Percentiles rank a stretch among this genome's conserved stretches.
Evolutionary conservation across 2,113 vertebrate genomes (phyloP).

Genomic region (Megaptera novaeangliae): DNA sequence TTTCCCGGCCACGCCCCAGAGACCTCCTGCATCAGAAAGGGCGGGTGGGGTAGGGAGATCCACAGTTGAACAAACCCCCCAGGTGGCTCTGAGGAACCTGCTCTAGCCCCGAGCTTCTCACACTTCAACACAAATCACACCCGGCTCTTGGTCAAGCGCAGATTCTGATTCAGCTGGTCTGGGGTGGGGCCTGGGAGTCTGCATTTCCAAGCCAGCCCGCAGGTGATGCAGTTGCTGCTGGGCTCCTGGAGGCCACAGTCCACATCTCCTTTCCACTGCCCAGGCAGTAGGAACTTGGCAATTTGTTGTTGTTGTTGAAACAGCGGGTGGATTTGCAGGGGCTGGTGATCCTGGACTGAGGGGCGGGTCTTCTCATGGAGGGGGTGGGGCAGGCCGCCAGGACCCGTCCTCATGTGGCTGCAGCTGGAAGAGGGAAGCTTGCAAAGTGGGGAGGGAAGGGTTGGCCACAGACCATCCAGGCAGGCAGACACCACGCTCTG

Average conservation of each 20-base stretch:
- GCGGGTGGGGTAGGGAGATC: accelerated
- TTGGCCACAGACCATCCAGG: background rate
- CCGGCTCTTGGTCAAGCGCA: accelerated
- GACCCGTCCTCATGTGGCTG: accelerated
- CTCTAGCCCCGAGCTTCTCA: background rate
- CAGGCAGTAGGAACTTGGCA: background rate
- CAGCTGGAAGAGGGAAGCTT: background rate
- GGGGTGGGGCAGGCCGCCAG: background rate
- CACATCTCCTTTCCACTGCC: background rate
- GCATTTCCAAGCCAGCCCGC: background rate
- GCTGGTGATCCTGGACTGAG: background rate
- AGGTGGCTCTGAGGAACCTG: background rate
- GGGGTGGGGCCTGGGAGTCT: background rate
- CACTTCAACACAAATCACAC: too few species aligned
- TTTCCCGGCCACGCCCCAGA: accelerated
- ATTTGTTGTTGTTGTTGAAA: background rate
- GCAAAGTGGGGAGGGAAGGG: background rate
- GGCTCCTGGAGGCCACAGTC: background rate
- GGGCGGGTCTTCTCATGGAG: background rate
- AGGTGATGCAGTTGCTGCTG: too few species aligned
- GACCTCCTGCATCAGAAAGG: background rate
- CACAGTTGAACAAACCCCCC: accelerated
- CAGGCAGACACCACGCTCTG: accelerated
- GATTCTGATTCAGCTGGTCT: background rate
- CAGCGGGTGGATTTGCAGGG: background rate